Conservation (phyloP, 2,888 invertebrate genomes). For the Heliconius hortense region DNA sequence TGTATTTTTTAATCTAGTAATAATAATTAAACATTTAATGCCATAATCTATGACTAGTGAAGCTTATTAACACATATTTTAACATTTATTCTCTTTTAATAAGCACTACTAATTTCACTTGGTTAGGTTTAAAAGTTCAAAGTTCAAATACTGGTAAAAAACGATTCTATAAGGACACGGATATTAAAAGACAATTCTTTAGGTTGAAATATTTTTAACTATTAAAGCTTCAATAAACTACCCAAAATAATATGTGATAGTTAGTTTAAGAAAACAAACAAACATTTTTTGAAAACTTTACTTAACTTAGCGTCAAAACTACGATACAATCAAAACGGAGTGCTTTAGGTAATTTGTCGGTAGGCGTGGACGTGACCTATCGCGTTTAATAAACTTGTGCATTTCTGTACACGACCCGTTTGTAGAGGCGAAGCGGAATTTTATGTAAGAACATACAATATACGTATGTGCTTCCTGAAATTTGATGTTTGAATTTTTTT, state of each 20-base stretch:
- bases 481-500: no score
- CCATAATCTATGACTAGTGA: no score
- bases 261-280: background rate
- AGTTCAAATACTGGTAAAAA: no score
- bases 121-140: no score
- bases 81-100: no score
- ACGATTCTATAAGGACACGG: no score
- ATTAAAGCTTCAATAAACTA: background rate
- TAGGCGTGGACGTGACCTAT: constrained; percentile 68
- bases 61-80: no score
- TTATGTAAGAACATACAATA: constrained; percentile 2
- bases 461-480: background rate
- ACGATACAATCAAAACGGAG: constrained; percentile 44
- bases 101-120: no score
- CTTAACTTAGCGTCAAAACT: constrained; percentile 28
- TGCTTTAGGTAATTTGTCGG: constrained; percentile 48
- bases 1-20: no score
- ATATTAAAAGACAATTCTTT: no score
- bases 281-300: constrained; percentile 15
- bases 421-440: constrained; percentile 11
- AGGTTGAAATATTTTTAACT: background rate
- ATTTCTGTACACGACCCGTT: constrained; percentile 51
- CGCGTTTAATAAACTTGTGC: constrained; percentile 66
- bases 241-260: background rate
- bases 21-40: no score